A percentile compares a stretch with the other conserved stretches of the same genome.
phyloP scores from a whole-genome alignment of 1,140 invertebrate species.

The Trichogramma pretiosum region DNA sequence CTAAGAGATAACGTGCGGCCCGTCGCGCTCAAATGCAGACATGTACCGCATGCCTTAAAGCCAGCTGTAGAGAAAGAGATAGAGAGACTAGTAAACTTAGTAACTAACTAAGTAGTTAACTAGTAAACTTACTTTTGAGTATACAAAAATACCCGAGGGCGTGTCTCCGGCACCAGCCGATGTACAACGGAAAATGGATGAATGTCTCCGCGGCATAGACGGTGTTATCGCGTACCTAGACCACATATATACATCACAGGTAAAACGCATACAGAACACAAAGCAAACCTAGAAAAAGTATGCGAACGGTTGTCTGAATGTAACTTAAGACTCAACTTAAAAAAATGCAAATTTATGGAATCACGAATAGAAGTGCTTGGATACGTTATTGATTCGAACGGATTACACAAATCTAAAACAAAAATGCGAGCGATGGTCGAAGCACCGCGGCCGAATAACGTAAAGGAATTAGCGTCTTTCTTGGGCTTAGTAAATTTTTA shows the following conservation, averaged over 20 bases:
- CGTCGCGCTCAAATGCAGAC: background rate
- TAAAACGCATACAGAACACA: conserved; percentile 1
- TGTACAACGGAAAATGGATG: conserved; percentile 30
- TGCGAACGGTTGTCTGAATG: conserved; percentile 5
- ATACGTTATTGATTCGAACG: conserved; percentile 21
- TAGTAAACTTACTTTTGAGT: conserved; percentile 17
- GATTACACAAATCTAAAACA: conserved; percentile 22
- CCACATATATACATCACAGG: background rate
- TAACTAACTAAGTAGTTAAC: background rate
- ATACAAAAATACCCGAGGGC: conserved; percentile 19
- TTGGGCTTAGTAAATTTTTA: conserved; percentile 26
- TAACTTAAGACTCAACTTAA: conserved; percentile 12
- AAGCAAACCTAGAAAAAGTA: conserved; percentile 1
- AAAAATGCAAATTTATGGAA: conserved; percentile 25
- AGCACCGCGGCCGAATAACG: conserved; percentile 14
- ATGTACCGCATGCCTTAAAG: background rate
- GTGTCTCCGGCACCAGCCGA: conserved; percentile 15
- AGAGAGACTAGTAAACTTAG: background rate
- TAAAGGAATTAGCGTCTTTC: conserved; percentile 20
- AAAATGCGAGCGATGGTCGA: conserved; percentile 23
- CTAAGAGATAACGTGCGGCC: background rate
- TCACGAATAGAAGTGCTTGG: conserved; percentile 21
- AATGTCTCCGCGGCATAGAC: conserved; percentile 25
- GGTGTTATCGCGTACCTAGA: conserved; percentile 16
- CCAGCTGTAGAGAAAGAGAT: background rate